Percentiles rank a stretch among this genome's conserved stretches.
These are phyloP conservation scores for Ahaetulla prasina DNA, from an alignment of 2,113 vertebrate species.

Conservation along the genomic window DNA sequence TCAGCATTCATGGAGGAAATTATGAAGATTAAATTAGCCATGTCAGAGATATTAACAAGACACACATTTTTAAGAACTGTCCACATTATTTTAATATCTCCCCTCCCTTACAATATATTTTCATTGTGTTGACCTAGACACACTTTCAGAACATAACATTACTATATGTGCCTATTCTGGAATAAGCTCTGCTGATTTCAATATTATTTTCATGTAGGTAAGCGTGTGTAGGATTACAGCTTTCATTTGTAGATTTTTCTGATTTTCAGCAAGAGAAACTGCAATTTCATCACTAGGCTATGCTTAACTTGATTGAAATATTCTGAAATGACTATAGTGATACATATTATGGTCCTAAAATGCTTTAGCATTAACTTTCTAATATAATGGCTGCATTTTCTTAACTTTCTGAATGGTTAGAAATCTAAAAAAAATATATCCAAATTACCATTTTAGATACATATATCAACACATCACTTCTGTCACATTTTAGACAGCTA, in stretches of 20 bases:
- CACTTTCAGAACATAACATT: neutral
- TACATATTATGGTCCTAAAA: neutral
- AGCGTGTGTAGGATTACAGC: neutral
- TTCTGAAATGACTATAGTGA: conserved; percentile 29
- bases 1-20: conserved; percentile 36
- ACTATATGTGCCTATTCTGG: neutral
- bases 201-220: neutral
- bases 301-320: conserved; percentile 17
- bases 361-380: conserved; percentile 32
- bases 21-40: conserved; percentile 44
- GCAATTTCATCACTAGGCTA: neutral
- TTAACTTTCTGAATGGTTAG: neutral
- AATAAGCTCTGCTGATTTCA: neutral
- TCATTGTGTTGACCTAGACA: conserved; percentile 32
- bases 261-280: conserved; percentile 2
- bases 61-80: conserved; percentile 26
- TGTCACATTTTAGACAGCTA: neutral
- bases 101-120: conserved; percentile 36
- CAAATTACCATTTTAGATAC: neutral
- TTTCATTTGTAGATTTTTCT: conserved; percentile 15
- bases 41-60: conserved; percentile 17
- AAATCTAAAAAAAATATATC: neutral
- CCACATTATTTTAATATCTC: conserved; percentile 24
- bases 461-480: neutral
- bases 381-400: neutral